Base-by-base conservation (phyloP, 2,888 invertebrate species). In the Agonopterix heracliana region DNA sequence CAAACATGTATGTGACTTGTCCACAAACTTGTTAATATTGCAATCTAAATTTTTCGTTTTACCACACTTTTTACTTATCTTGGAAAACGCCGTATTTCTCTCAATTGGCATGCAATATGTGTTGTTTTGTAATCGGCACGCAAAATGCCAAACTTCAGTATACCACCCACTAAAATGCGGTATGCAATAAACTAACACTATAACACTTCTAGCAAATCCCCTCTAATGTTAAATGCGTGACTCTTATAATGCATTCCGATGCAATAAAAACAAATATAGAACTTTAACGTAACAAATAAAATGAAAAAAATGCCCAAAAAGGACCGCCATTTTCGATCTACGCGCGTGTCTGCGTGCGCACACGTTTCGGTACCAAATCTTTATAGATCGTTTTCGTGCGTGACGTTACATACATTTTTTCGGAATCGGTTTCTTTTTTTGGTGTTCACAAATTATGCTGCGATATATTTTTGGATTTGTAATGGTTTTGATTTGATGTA, bases 241-340 rank as follows among this genome's bases (percentile, higher is more conserved):
- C 85, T 77, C 52, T 68, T 54, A 72, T 68, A 83, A 83, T 80
- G 75, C 74, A 78, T 78, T 69, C 73, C 74, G 57, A 46, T 63
- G 79, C 80, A 81, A 86, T 85, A 86, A 87, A 86, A 83, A 82
- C 86, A 86, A 86, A 86, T 83, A 82, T 79, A 79, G 74, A 60
- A 49, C 63, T 38, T 62, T 70, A 78, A 78, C 66, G 74, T 70
- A 81, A 83, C 79, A 83, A 83, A 85, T 83, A 81, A 73, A 71
- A 64, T 50, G 61, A 75, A 82, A 79, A 82, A 77, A 73, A n/a
- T n/a, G 63, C 40, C 50, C 47, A 71, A 76, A 78, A 71, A 62
- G 58, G 48, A 54, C 74, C 64, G 76, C 78, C 74, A 72, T 73
- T 48, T 69, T 68, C 59, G 59, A 61, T 55, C 41, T 41, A 46